These are phyloP conservation scores for Hippocampus zosterae DNA, from an alignment of 2,113 vertebrate species.

Conservation along the genomic window DNA sequence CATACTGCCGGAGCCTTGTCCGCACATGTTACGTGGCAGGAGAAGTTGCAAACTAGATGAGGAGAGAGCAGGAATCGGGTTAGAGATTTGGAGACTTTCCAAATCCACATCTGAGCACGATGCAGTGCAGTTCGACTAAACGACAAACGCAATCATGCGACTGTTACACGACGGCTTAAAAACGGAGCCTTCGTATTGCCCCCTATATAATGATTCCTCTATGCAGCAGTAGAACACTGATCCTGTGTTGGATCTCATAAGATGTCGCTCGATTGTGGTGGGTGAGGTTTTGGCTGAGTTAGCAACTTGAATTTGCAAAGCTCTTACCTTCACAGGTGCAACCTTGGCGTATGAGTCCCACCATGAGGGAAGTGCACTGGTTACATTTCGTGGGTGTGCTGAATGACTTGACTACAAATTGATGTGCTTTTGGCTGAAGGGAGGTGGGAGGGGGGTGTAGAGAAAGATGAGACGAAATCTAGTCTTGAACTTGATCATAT, in stretches of 20 bases:
- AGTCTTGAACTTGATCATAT: neutral
- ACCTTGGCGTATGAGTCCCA: constrained; percentile 97
- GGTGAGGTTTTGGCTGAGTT: too few relatives aligned
- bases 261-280: too few relatives aligned
- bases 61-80: constrained; percentile 2
- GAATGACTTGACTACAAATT: constrained; percentile 96
- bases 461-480: neutral
- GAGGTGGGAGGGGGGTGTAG: too few relatives aligned
- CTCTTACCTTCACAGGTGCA: constrained; percentile 93
- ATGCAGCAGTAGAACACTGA: too few relatives aligned
- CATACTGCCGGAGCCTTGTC: constrained; percentile 95
- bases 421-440: constrained; percentile 91
- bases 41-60: constrained; percentile 90
- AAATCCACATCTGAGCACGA: too few relatives aligned
- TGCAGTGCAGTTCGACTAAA: too few relatives aligned
- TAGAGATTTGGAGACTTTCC: neutral
- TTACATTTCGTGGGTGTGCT: constrained; percentile 91
- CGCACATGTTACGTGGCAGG: constrained; percentile 96
- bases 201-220: too few relatives aligned
- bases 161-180: too few relatives aligned
- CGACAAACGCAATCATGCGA: too few relatives aligned
- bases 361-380: constrained; percentile 96
- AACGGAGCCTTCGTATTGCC: too few relatives aligned
- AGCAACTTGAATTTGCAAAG: neutral
- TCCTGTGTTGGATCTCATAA: too few relatives aligned